Evolutionary conservation across 2,888 invertebrate genomes (phyloP).

Genomic region (Ectobius pallidus): DNA sequence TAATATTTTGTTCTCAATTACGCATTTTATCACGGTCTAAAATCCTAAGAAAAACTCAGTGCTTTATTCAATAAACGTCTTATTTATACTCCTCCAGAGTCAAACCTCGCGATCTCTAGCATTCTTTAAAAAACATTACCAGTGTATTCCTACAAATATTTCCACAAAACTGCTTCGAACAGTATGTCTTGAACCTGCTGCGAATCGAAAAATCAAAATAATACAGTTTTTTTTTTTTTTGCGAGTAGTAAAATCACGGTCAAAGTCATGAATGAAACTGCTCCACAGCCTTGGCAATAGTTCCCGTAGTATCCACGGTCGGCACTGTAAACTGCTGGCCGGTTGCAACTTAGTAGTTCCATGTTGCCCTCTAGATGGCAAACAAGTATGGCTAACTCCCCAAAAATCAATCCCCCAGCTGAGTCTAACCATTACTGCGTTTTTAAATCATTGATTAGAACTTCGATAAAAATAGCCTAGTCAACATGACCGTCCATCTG

Average conservation of each 20-base stretch:
- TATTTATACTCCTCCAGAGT: no score
- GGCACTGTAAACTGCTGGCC: neutral
- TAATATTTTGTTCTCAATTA: no score
- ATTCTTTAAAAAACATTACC: no score
- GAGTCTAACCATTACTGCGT: slow-evolving; percentile 9
- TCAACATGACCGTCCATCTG: neutral
- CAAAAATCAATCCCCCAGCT: slow-evolving; percentile 16
- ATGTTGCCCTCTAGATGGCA: slow-evolving; percentile 2
- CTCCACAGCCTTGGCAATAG: slow-evolving; percentile 12
- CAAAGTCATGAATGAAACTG: slow-evolving; percentile 27
- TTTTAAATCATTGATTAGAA: slow-evolving; percentile 20
- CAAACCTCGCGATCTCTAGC: no score
- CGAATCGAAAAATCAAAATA: no score
- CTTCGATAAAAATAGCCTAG: neutral
- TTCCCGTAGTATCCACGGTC: slow-evolving; percentile 22
- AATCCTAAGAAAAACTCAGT: no score
- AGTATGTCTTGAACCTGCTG: no score
- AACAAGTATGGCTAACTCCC: neutral
- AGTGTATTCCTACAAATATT: no score
- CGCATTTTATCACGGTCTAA: no score
- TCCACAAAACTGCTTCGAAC: no score
- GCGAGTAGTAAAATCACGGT: neutral
- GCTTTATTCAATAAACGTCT: no score
- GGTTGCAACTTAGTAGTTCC: neutral
- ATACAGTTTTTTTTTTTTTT: neutral